Evolutionary conservation across 2,888 invertebrate genomes (phyloP).

Genomic region (Pyrocoelia pectoralis): DNA sequence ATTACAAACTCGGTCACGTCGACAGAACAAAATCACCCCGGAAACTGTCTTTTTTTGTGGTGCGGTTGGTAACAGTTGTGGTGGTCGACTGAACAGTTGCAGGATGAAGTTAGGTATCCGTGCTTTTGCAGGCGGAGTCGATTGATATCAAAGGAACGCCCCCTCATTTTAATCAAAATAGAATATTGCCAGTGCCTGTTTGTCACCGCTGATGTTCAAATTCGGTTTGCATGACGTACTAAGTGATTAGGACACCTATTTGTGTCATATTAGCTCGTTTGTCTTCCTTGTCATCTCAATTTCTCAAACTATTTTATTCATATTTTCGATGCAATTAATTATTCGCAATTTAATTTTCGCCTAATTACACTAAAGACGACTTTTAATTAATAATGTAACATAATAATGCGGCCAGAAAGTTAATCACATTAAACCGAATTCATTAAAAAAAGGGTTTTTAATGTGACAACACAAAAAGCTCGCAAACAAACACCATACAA

Average conservation of each 20-base stretch:
- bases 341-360: not conserved
- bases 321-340: too few relatives aligned
- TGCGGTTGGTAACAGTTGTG: constrained; percentile 40
- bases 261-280: constrained; percentile 37
- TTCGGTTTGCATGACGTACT: constrained; percentile 35
- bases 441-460: constrained; percentile 24
- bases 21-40: constrained; percentile 36
- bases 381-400: constrained; percentile 18
- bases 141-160: constrained; percentile 41
- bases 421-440: constrained; percentile 27
- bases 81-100: constrained; percentile 40
- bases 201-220: constrained; percentile 36
- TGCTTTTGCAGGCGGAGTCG: constrained; percentile 44
- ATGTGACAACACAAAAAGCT: constrained; percentile 27
- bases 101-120: constrained; percentile 39
- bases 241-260: constrained; percentile 32
- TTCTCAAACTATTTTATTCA: not conserved
- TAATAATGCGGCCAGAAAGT: constrained; percentile 15
- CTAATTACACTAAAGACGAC: not conserved
- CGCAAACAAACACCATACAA: constrained; percentile 28
- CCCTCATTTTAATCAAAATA: constrained; percentile 44
- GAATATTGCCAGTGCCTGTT: constrained; percentile 37
- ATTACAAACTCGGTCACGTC: constrained; percentile 38
- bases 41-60: constrained; percentile 40
- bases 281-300: constrained; percentile 32